Base-by-base conservation (phyloP, 2,888 invertebrate genomes). In the Strigamia transsilvanica region DNA sequence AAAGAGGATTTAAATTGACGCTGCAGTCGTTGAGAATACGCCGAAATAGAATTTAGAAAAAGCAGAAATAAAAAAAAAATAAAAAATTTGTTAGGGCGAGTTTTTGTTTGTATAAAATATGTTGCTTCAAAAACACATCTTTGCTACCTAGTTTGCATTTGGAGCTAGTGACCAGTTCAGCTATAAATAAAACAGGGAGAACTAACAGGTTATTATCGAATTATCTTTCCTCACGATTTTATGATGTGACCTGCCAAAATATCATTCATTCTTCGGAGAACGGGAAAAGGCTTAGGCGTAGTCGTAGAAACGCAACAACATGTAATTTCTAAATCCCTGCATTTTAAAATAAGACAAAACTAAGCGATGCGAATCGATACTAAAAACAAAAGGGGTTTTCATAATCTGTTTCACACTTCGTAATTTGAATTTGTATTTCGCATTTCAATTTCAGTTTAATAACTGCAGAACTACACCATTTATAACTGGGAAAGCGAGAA, bases 301-400 rank as follows among this genome's bases (percentile, higher is more conserved):
- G 73, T 73, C 73, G 27, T 73, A 27, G 73, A 5, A 73, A 73
- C 73, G 27, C 73, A 73, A 73, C 32, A 66, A 66, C 61, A 66
- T 32, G 27, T 27, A 73, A 32, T 27, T 32, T 73, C 12, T n/a
- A 73, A 66, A 18, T 23, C 21, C 18, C n/a, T 66, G 10, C 73
- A 13, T 27, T 73, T 73, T 73, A 73, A 73, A 73, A 73, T 73
- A 73, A 32, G 32, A 32, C 13, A 32, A 73, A 73, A 23, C n/a
- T 23, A 73, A 73, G 73, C 12, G 23, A 73, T 27, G 73, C 12
- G 23, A 73, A 73, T 32, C 32, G 73, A 32, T 73, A 32, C 32
- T 66, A 13, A 6, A 32, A 32, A 32, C 73, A 73, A 23, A 66
- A 66, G 66, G 66, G 66, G 23, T 7, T 3, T 23, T 13, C 23